These are phyloP conservation scores for Cranoglanis bouderius DNA, from an alignment of 2,113 vertebrate species.

Conservation along the genomic window DNA sequence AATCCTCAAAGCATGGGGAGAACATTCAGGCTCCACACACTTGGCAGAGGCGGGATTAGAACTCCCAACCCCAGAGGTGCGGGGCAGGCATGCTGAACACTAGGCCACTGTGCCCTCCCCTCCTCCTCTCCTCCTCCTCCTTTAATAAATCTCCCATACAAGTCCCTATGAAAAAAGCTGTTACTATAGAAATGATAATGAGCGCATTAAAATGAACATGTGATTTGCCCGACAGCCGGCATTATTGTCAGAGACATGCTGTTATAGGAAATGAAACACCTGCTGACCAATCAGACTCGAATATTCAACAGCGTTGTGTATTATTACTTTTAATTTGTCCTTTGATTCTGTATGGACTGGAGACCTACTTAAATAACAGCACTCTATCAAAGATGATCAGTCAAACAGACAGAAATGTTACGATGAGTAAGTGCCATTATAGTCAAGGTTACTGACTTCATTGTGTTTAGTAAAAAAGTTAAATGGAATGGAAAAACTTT, in stretches of 20 bases:
- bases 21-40: too few relatives aligned
- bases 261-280: background rate
- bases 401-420: background rate
- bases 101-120: too few relatives aligned
- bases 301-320: background rate
- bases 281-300: background rate
- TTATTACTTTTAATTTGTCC: constrained; percentile 16
- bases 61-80: too few relatives aligned
- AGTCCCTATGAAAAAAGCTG: background rate
- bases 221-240: background rate
- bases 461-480: background rate
- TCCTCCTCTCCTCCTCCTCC: too few relatives aligned
- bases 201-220: background rate
- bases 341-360: background rate
- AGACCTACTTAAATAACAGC: background rate
- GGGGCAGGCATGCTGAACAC: too few relatives aligned
- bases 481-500: background rate
- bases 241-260: background rate
- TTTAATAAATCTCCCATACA: background rate
- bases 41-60: too few relatives aligned
- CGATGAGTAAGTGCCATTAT: background rate
- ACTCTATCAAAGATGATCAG: background rate
- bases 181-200: background rate
- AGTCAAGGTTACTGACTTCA: background rate
- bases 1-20: too few relatives aligned